phyloP scores from a whole-genome alignment of 2,113 vertebrate genomes.

The Colossoma macropomum region DNA sequence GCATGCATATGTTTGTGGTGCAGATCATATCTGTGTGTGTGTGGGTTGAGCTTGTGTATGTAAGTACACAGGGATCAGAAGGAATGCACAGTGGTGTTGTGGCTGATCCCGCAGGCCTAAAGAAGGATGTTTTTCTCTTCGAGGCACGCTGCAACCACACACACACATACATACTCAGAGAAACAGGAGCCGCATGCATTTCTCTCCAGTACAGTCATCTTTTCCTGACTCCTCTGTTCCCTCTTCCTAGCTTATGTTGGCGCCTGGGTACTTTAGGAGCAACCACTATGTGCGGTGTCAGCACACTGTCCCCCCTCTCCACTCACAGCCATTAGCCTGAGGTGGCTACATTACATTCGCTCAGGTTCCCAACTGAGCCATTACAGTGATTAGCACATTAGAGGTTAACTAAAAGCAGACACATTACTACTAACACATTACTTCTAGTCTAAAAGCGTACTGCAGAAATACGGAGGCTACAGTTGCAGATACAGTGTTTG shows the following conservation, averaged over 20 bases:
- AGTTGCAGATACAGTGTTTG: not conserved
- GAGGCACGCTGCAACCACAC: not conserved
- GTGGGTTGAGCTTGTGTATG: constrained; percentile 6
- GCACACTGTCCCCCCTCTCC: constrained; percentile 27
- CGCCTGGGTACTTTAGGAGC: constrained; percentile 24
- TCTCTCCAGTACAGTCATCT: constrained; percentile 36
- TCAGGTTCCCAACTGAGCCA: constrained; percentile 7
- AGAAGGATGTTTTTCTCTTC: constrained; percentile 43
- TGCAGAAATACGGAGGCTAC: not conserved
- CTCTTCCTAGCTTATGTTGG: constrained; percentile 33
- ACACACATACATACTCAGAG: not conserved
- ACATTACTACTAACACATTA: constrained; percentile 10
- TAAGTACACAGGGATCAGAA: not conserved
- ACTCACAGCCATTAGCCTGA: constrained; percentile 50
- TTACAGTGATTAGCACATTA: constrained; percentile 14
- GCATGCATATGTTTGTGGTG: not conserved
- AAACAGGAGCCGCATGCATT: constrained; percentile 24
- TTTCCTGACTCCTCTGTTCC: constrained; percentile 26
- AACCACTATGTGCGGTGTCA: constrained; percentile 32
- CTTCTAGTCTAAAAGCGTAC: not conserved
- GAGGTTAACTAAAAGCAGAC: not conserved
- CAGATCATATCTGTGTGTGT: not conserved
- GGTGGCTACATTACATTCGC: not conserved
- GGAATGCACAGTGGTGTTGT: constrained; percentile 18
- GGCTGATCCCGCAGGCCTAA: constrained; percentile 24